Conservation (phyloP, 2,888 invertebrate genomes). For the Oscheius sp. region DNA sequence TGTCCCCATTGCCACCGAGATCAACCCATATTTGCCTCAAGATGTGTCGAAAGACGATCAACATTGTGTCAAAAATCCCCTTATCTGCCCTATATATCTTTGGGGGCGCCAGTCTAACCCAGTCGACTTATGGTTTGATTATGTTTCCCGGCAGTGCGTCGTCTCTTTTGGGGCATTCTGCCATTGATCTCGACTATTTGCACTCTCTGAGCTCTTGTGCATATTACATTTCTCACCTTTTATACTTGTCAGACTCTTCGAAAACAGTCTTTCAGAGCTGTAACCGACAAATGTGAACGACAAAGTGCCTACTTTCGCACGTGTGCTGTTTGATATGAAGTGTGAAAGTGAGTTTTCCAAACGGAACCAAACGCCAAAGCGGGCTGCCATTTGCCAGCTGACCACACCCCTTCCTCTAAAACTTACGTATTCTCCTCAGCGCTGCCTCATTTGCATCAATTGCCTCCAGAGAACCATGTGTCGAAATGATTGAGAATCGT, state of each 20-base stretch:
- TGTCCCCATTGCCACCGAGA: neutral
- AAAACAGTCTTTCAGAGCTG: neutral
- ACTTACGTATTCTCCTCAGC: neutral
- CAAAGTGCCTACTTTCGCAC: slow-evolving; percentile 9
- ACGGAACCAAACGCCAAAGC: no score
- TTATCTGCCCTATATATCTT: slow-evolving; percentile 35
- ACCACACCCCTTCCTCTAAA: no score
- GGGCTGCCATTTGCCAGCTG: no score
- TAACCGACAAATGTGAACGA: slow-evolving; percentile 18
- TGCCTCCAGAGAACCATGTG: neutral
- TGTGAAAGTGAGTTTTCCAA: slow-evolving; percentile 11
- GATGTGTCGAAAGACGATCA: slow-evolving; percentile 6
- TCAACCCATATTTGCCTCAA: neutral
- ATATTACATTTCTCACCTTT: slow-evolving; percentile 20
- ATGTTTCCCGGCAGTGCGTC: neutral
- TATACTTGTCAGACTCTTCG: neutral
- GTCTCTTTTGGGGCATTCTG: neutral
- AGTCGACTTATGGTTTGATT: slow-evolving; percentile 28
- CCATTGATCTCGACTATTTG: slow-evolving; percentile 32
- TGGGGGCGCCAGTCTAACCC: neutral
- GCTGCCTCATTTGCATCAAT: slow-evolving; percentile 24
- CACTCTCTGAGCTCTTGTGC: neutral
- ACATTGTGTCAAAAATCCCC: slow-evolving; percentile 22
- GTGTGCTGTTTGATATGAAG: slow-evolving; percentile 18
- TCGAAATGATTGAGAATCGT: neutral